These are phyloP conservation scores for Phyllostomus discolor DNA, from an alignment of 2,113 vertebrate species.

Conservation along the genomic window DNA sequence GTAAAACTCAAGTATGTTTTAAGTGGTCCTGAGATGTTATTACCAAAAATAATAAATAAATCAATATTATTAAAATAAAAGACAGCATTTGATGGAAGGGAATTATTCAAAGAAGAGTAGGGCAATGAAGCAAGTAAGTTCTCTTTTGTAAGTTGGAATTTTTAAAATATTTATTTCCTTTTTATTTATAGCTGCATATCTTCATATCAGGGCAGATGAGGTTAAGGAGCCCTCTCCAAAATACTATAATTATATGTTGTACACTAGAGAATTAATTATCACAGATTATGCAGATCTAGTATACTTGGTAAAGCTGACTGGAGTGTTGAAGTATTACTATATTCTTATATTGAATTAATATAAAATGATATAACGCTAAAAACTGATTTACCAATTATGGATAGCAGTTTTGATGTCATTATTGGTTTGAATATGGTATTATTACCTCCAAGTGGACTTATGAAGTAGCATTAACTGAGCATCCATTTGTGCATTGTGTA, in stretches of 20 bases:
- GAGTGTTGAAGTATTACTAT: not conserved
- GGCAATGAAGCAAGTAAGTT: not conserved
- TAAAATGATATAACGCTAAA: not conserved
- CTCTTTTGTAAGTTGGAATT: not conserved
- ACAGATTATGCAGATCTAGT: not conserved
- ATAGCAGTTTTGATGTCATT: not conserved
- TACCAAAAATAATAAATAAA: constrained; percentile 15
- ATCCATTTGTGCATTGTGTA: not conserved
- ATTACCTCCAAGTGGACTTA: not conserved
- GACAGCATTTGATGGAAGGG: not conserved
- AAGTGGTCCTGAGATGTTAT: not conserved
- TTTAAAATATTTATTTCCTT: constrained; percentile 24
- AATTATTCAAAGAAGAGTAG: constrained; percentile 10
- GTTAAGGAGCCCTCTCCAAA: not conserved
- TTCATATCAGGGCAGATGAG: not conserved
- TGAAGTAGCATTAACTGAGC: not conserved
- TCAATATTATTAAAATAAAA: not conserved
- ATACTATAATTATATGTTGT: not conserved
- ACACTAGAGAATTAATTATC: not conserved
- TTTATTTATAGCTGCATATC: not conserved
- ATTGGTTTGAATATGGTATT: not conserved
- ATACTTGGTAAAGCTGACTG: not conserved
- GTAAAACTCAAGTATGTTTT: not conserved
- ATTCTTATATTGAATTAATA: not conserved
- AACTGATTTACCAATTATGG: not conserved